A percentile compares a stretch with the other conserved stretches of the same genome.
These are phyloP conservation scores for Peromyscus attwateri DNA, from an alignment of 2,797 vertebrate species.

Conservation along the genomic window DNA sequence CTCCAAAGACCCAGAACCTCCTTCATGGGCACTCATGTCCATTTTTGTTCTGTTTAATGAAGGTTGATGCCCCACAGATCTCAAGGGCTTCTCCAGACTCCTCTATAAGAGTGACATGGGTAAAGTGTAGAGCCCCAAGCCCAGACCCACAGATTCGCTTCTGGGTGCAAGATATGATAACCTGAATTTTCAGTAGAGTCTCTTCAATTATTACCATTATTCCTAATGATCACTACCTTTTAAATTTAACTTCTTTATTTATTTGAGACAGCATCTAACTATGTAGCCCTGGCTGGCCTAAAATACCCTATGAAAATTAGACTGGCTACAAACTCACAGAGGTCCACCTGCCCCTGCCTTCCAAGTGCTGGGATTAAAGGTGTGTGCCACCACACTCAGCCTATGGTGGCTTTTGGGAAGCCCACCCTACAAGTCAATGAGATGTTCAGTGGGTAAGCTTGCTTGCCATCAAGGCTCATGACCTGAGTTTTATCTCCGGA, in stretches of 20 bases:
- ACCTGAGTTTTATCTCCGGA: no score
- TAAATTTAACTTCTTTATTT: neutral
- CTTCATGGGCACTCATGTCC: neutral
- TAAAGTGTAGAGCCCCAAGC: slow-evolving; percentile 2
- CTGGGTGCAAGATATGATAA: neutral
- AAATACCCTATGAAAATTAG: neutral
- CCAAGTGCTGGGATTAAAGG: neutral
- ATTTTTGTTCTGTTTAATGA: neutral
- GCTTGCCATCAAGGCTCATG: no score
- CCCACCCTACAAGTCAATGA: neutral
- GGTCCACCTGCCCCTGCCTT: neutral
- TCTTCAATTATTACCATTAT: neutral
- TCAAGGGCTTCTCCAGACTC: neutral
- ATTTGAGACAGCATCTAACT: neutral
- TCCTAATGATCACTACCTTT: neutral
- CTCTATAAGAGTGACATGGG: neutral
- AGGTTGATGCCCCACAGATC: neutral
- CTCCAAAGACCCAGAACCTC: neutral
- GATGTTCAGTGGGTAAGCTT: no score
- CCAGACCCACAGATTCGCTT: neutral
- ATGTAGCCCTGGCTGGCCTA: neutral
- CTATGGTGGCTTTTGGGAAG: neutral
- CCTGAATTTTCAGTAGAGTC: neutral
- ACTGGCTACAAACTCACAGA: neutral
- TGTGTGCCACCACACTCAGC: neutral